Evolutionary conservation across 2,797 vertebrate species (phyloP).

Genomic region (Cossypha heuglini): DNA sequence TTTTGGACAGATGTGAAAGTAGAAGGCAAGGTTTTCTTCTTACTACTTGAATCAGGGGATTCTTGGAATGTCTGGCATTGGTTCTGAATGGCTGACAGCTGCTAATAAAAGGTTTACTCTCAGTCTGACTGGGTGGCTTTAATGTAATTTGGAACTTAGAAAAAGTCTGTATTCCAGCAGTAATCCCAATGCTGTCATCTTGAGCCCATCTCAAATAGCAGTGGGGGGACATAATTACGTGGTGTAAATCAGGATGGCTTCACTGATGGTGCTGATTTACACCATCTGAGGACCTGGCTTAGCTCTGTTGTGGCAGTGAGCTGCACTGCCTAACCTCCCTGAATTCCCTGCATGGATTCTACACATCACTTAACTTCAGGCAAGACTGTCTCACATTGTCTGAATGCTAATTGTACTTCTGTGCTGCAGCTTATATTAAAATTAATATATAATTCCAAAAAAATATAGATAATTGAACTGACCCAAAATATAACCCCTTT

Average conservation of each 20-base stretch:
- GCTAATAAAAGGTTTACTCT: not conserved
- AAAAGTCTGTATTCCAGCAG: not conserved
- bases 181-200: not conserved
- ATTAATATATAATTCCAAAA: slow-evolving; percentile 30
- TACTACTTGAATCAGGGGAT: not conserved
- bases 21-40: not conserved
- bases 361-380: slow-evolving; percentile 46
- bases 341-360: slow-evolving; percentile 6
- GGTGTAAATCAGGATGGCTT: not conserved
- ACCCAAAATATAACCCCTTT: slow-evolving; percentile 58
- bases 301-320: not conserved
- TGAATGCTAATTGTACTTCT: slow-evolving; percentile 53
- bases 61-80: not conserved
- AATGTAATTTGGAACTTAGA: not conserved
- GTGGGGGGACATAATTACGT: not conserved
- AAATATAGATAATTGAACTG: slow-evolving; percentile 51
- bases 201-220: not conserved
- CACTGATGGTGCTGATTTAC: not conserved
- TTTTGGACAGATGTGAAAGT: not conserved
- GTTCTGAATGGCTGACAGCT: not conserved
- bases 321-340: not conserved
- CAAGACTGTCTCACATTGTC: slow-evolving; percentile 16
- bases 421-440: slow-evolving; percentile 20
- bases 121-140: not conserved
- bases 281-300: not conserved